These are phyloP conservation scores for Acomys russatus DNA, from an alignment of 2,797 vertebrate species.

Conservation along the genomic window DNA sequence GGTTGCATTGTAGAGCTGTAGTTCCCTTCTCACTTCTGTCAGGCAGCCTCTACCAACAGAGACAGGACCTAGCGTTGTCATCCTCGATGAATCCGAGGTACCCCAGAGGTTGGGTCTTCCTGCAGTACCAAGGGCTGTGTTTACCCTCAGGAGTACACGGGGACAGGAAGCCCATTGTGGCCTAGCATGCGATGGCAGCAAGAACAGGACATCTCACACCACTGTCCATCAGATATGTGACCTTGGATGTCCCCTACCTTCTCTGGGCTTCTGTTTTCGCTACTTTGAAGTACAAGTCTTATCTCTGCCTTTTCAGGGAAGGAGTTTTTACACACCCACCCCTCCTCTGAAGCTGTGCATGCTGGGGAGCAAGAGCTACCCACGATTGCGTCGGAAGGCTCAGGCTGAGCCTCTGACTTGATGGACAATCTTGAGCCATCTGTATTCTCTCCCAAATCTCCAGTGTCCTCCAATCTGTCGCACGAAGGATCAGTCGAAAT, in stretches of 20 bases:
- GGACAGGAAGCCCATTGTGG: neutral
- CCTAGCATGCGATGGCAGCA: neutral
- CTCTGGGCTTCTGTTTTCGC: constrained; percentile 33
- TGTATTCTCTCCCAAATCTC: neutral
- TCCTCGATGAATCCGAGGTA: neutral
- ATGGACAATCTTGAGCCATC: constrained; percentile 50
- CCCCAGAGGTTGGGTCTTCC: neutral
- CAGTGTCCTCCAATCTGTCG: neutral
- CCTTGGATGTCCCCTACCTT: constrained; percentile 28
- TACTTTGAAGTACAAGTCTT: neutral
- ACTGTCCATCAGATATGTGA: neutral
- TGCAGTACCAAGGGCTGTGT: neutral
- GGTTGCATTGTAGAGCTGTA: neutral
- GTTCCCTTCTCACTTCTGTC: neutral
- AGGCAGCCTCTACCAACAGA: neutral
- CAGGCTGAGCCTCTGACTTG: neutral
- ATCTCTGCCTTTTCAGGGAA: neutral
- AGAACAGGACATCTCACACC: neutral
- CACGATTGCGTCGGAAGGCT: neutral
- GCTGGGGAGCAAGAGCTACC: neutral
- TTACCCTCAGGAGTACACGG: neutral
- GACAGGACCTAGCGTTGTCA: neutral
- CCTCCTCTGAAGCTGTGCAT: neutral
- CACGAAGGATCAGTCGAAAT: constrained; percentile 66
- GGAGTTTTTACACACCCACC: neutral